A percentile compares a stretch with the other conserved stretches of the same genome.
These are phyloP conservation scores for Ciona savignyi DNA, from an alignment of 23 tunicate species.

Conservation along the genomic window DNA sequence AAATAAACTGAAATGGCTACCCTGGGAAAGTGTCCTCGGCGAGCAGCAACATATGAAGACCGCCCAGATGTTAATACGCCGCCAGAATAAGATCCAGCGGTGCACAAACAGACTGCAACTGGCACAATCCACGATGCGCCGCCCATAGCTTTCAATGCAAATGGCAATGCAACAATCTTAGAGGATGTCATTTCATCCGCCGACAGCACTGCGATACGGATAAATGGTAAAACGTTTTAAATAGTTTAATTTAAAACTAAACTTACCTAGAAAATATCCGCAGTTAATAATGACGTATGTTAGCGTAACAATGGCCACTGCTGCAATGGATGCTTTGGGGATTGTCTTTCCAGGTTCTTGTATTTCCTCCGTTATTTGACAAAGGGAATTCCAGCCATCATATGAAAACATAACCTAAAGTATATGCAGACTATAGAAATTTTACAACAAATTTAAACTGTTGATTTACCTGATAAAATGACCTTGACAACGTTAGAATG, in stretches of 20 bases:
- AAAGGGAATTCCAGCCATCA: constrained; percentile 23
- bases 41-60: constrained; percentile 8
- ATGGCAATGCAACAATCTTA: not conserved
- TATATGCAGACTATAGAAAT: not conserved
- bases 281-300: constrained; percentile 7
- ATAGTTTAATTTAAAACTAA: not conserved
- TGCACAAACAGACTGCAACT: constrained; percentile 1
- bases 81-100: constrained; percentile 4
- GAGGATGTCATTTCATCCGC: constrained; percentile 6
- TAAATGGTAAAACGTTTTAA: not conserved
- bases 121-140: constrained; percentile 10
- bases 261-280: constrained; percentile 9
- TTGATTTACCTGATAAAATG: constrained; percentile 2
- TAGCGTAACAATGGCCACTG: not conserved
- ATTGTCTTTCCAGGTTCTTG: not conserved
- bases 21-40: constrained; percentile 10
- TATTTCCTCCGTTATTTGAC: constrained; percentile 19
- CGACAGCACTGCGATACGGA: constrained; percentile 4
- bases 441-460: not conserved
- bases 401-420: constrained; percentile 17
- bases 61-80: not conserved
- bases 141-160: constrained; percentile 5
- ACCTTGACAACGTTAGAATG: not conserved
- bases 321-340: constrained; percentile 1
- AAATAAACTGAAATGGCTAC: not conserved